Conservation (phyloP, 2,113 vertebrate species). For the Ploceus nigricollis region DNA sequence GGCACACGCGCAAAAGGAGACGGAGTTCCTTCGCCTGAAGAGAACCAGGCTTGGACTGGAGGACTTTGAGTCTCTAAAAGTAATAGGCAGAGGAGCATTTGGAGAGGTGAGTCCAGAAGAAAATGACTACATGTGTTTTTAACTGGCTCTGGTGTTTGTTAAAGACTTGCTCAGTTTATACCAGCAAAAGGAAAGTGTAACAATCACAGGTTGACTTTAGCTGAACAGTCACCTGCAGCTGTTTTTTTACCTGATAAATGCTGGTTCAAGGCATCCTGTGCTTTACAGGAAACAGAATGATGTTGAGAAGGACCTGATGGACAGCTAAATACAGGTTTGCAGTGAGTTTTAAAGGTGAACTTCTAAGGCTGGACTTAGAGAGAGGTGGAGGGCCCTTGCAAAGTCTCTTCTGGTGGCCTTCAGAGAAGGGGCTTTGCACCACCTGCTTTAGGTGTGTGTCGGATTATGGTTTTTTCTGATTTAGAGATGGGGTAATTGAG, state of each 20-base stretch:
- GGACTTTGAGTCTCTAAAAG: slow-evolving; percentile 86
- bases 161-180: not conserved
- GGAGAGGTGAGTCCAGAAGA: slow-evolving; percentile 76
- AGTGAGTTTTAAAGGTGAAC: not conserved
- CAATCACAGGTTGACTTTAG: not conserved
- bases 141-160: not conserved
- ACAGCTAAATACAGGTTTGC: not conserved
- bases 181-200: not conserved
- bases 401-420: not conserved
- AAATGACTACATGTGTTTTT: rapidly evolving
- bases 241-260: not conserved
- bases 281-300: not conserved
- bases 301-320: not conserved
- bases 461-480: not conserved
- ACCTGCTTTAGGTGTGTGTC: not conserved
- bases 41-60: slow-evolving; percentile 83
- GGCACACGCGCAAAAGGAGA: slow-evolving; percentile 83
- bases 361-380: not conserved
- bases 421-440: not conserved
- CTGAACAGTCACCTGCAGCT: not conserved
- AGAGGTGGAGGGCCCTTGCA: not conserved
- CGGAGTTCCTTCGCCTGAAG: slow-evolving; percentile 83
- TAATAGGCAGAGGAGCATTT: slow-evolving; percentile 85
- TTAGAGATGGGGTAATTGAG: not conserved
- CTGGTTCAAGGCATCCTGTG: not conserved